These are phyloP conservation scores for Petrocephalus sullivani DNA, from an alignment of 2,797 vertebrate species.

Conservation along the genomic window DNA sequence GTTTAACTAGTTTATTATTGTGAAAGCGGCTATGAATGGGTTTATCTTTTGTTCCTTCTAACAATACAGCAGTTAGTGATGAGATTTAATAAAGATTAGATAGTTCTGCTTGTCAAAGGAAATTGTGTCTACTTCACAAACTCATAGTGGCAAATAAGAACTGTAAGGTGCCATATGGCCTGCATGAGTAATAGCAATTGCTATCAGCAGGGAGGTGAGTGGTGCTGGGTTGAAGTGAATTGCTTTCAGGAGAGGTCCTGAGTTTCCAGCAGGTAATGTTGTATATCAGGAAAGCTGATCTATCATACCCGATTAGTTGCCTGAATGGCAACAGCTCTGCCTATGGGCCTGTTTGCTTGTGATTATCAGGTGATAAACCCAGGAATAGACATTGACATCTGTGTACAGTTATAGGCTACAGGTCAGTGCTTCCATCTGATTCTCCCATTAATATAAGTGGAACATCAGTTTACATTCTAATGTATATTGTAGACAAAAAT, in stretches of 20 bases:
- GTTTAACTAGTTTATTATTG: background rate
- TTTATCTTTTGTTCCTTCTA: background rate
- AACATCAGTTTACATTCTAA: background rate
- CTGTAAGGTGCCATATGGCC: background rate
- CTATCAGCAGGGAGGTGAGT: slow-evolving; percentile 13
- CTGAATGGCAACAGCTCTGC: background rate
- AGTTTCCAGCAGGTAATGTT: slow-evolving; percentile 9
- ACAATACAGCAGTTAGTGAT: background rate
- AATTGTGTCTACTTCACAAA: background rate
- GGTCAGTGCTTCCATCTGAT: background rate
- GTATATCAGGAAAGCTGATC: background rate
- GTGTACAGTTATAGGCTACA: background rate
- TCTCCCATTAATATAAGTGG: background rate
- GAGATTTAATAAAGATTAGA: background rate
- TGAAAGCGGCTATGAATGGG: background rate
- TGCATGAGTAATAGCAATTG: background rate
- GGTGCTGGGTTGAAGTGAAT: slow-evolving; percentile 1
- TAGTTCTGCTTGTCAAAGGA: background rate
- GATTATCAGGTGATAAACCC: background rate
- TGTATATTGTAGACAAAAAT: background rate
- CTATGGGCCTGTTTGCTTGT: background rate
- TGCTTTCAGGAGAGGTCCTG: background rate
- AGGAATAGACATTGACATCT: background rate
- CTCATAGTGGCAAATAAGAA: background rate
- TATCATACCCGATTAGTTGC: background rate